Base-by-base conservation (phyloP, 2,888 invertebrate species). In the Dilophus febrilis region DNA sequence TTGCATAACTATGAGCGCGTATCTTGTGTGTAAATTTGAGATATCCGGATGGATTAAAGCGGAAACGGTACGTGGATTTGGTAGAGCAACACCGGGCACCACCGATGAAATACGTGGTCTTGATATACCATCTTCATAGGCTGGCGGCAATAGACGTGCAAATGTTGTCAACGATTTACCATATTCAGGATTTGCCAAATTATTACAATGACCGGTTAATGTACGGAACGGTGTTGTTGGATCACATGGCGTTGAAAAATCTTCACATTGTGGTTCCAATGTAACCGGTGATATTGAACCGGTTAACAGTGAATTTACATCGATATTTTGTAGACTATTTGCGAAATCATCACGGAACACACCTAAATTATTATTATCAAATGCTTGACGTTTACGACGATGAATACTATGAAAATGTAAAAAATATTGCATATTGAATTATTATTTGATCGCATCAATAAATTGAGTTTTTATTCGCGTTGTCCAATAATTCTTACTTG, bases 1-100 rank as follows among this genome's bases (percentile, higher is more conserved):
- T 65, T 92, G 92, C 92, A 94, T 94, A 31, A 84, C 73, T 82
- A 92, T 85, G 14, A 92, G 65, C 0, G 88, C 83, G 60, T 92
- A 91, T 6, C 87, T 70, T 1, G 78, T 79, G 54, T 90, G 88
- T 16, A 90, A 66, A 55, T 90, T 85, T 27, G 87, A 87, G 43
- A 90, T 86, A 53, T 91, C 90, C 0, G 88, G 85, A 58, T 94
- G 94, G 37, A 94, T 82, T 1, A 79, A 74, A 0, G 87, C 82
- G 1, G 91, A 91, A 29, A 94, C 74, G 0, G 79, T 67, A 31
- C 94, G 69, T 0, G 92, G 87, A 19, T 88, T 87, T 0, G 92
- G 92, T 16, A 94, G 63, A 0, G 74, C 72, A 0, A 66, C 64
- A 3, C 91, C 90, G 0, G 80, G 80, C 0, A 80, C 74, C 0